These are phyloP conservation scores for Cephus pulcher DNA, from an alignment of 2,888 invertebrate genomes.

Conservation along the genomic window DNA sequence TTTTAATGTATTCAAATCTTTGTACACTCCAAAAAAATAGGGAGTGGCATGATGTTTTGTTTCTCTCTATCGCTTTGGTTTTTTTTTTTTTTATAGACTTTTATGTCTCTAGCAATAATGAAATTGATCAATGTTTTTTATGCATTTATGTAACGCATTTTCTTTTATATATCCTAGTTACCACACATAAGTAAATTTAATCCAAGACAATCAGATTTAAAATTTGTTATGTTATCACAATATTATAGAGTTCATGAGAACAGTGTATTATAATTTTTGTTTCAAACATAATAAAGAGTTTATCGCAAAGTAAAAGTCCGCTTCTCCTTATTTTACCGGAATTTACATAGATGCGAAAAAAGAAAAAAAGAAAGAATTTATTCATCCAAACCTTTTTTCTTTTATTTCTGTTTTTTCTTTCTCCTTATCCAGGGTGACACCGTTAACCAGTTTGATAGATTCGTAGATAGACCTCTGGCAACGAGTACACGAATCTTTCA, in stretches of 20 bases:
- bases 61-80: neutral
- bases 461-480: constrained; percentile 2
- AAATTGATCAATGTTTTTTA: neutral
- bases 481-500: neutral
- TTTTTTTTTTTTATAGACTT: neutral
- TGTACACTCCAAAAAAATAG: neutral
- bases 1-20: neutral
- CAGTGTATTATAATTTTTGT: neutral
- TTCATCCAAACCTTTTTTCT: constrained; percentile 27
- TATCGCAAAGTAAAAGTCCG: neutral
- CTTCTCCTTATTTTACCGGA: neutral
- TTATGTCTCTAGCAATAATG: neutral
- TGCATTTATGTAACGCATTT: neutral
- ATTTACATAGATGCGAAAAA: neutral
- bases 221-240: neutral
- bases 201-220: neutral
- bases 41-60: neutral
- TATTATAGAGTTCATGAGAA: neutral
- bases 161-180: neutral
- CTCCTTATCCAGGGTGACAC: constrained; percentile 28
- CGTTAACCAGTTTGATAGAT: constrained; percentile 35
- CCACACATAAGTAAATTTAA: neutral
- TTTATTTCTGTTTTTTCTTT: constrained; percentile 21
- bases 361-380: constrained; percentile 12
- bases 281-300: neutral